Evolutionary conservation across 1,140 invertebrate species (phyloP).

Genomic region (Meteorus sp.): DNA sequence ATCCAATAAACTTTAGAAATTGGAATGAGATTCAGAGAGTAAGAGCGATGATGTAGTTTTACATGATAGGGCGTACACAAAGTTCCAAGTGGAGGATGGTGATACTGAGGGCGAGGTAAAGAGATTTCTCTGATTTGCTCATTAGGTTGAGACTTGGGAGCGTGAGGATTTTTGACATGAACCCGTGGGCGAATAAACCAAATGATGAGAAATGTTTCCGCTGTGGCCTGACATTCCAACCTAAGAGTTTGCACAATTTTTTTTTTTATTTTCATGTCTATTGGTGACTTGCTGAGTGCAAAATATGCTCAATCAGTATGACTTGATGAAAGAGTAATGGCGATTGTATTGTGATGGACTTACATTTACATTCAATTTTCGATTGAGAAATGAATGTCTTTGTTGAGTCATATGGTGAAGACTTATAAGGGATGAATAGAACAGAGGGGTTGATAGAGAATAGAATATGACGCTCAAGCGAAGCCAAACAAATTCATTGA

Average conservation of each 20-base stretch:
- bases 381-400: not conserved
- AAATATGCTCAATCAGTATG: not conserved
- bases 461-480: slow-evolving; percentile 23
- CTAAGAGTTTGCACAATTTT: slow-evolving; percentile 30
- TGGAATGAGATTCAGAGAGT: slow-evolving; percentile 18
- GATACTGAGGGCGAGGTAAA: slow-evolving; percentile 11
- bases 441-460: slow-evolving; percentile 2
- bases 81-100: not conserved
- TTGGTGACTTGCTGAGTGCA: slow-evolving; percentile 3
- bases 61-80: not conserved
- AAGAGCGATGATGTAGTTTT: not conserved
- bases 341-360: not conserved
- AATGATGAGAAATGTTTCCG: slow-evolving; percentile 32
- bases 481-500: slow-evolving; percentile 54
- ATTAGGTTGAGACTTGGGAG: slow-evolving; percentile 6
- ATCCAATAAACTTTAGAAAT: slow-evolving; percentile 23
- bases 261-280: slow-evolving; percentile 9
- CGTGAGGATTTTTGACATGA: not conserved
- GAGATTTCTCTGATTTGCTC: slow-evolving; percentile 22
- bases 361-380: slow-evolving; percentile 12
- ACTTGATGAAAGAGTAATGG: not conserved
- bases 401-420: slow-evolving; percentile 35
- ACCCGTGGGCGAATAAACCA: slow-evolving; percentile 26
- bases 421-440: slow-evolving; percentile 46
- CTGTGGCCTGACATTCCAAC: slow-evolving; percentile 6